These are phyloP conservation scores for Rhinichthys klamathensis DNA, from an alignment of 2,113 vertebrate genomes.

Conservation along the genomic window DNA sequence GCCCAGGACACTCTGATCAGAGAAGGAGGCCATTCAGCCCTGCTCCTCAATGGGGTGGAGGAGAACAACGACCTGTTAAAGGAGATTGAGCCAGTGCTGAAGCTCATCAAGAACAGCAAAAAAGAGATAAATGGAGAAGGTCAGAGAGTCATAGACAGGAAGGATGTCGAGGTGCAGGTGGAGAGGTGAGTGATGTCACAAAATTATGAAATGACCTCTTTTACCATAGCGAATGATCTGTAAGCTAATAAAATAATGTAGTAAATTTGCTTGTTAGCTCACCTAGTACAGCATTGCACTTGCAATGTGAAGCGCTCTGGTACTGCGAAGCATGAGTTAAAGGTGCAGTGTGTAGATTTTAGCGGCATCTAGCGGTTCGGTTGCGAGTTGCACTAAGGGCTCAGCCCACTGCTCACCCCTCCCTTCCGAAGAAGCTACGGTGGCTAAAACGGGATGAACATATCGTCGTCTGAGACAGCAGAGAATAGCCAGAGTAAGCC, in stretches of 20 bases:
- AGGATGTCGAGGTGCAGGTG: constrained; percentile 89
- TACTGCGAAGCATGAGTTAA: neutral
- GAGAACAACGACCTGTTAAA: constrained; percentile 87
- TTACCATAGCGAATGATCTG: neutral
- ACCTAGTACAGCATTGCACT: neutral
- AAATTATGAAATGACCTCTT: neutral
- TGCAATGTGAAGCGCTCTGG: neutral
- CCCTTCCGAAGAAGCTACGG: too few relatives aligned
- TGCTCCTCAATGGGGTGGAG: constrained; percentile 79
- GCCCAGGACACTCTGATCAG: constrained; percentile 69
- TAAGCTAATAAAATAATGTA: neutral
- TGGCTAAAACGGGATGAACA: too few relatives aligned
- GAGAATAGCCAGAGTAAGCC: too few relatives aligned
- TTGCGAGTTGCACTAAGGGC: too few relatives aligned
- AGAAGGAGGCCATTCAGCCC: constrained; percentile 60
- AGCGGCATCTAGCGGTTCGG: too few relatives aligned
- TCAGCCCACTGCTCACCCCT: too few relatives aligned
- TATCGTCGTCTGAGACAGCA: too few relatives aligned
- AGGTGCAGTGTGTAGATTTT: too few relatives aligned
- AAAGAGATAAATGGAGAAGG: constrained; percentile 77
- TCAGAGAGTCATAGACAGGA: constrained; percentile 76
- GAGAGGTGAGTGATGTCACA: constrained; percentile 81
- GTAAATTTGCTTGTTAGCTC: neutral
- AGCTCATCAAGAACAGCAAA: constrained; percentile 82
- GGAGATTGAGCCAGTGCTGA: constrained; percentile 92